Evolutionary conservation across 2,888 invertebrate species (phyloP), one percentile per base, ranked within the genome.

Genomic region (Hoplodrina blanda): DNA sequence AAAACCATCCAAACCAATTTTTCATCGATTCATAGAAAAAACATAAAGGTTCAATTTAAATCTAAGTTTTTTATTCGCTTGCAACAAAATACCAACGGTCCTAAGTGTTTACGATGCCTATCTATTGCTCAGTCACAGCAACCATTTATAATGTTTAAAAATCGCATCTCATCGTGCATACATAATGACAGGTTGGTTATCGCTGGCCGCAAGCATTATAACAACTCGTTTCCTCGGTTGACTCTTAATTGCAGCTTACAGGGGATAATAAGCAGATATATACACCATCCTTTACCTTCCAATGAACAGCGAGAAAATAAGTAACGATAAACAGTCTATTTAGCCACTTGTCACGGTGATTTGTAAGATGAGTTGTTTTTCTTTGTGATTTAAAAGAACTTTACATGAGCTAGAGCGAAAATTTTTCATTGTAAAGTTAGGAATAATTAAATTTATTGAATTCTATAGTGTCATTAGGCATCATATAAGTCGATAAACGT

Each of bases 191-290:
- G 82, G 82, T 73, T 69, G 74, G 63, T 69, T 66, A 73, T 54
- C 68, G 62, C 50, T 33, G 33, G 67, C 82, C 82, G 62, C 73
- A 50, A 82, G 78, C 82, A 62, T 62, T 78, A 67, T 68, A 76
- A 57, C 83, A 73, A 73, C 81, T 80, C 54, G 81, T 83, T 81
- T 80, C 83, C 81, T 76, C 71, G 60, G 81, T 76, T 74, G 77
- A 81, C 83, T 66, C 82, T 78, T 82, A 79, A 82, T 79, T 79
- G 69, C 80, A 44, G 75, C 79, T 79, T 79, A 69, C 69, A 55
- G 55, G 50, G 52, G 63, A 78, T 82, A 82, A 78, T 82, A 82
- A 78, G 73, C 82, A 81, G 62, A 80, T 80, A 80, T 66, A 55
- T 60, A 70, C 82, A 62, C 56, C 82, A 62, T 64, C 63, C 52